Evolutionary conservation across 1,140 invertebrate species (phyloP).

Genomic region (Trialeurodes vaporariorum): DNA sequence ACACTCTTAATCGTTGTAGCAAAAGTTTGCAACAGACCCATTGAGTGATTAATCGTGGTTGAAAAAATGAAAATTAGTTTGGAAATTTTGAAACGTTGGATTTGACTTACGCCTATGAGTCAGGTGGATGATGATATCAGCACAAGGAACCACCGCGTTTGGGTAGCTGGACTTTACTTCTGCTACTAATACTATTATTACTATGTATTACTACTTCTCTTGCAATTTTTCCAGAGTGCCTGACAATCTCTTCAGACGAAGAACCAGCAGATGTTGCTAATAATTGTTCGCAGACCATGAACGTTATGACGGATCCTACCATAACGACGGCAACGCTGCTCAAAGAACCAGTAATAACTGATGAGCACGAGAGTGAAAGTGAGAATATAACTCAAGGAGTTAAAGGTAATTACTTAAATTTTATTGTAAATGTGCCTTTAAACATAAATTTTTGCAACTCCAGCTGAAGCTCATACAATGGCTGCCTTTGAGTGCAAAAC

Average conservation of each 20-base stretch:
- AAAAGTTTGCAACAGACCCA: too few relatives aligned
- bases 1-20: too few relatives aligned
- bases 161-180: too few relatives aligned
- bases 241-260: conserved; percentile 23
- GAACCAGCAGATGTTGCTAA: conserved; percentile 12
- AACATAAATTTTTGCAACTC: too few relatives aligned
- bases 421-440: not conserved
- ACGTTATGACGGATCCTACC: conserved; percentile 12
- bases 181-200: not conserved
- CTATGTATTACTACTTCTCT: not conserved
- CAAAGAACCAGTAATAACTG: conserved; percentile 41
- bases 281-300: too few relatives aligned
- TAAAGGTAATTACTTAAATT: conserved; percentile 22
- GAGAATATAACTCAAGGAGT: conserved; percentile 19
- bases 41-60: too few relatives aligned
- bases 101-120: not conserved
- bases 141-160: too few relatives aligned
- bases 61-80: too few relatives aligned
- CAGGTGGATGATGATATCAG: too few relatives aligned
- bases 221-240: conserved; percentile 14
- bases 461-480: not conserved
- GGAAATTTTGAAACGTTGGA: too few relatives aligned
- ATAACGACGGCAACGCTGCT: conserved; percentile 25
- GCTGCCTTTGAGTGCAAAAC: too few relatives aligned
- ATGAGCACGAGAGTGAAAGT: conserved; percentile 26